Evolutionary conservation across 2,888 invertebrate genomes (phyloP), one percentile per base, ranked within the genome.

Genomic region (Bugulina stolonifera): DNA sequence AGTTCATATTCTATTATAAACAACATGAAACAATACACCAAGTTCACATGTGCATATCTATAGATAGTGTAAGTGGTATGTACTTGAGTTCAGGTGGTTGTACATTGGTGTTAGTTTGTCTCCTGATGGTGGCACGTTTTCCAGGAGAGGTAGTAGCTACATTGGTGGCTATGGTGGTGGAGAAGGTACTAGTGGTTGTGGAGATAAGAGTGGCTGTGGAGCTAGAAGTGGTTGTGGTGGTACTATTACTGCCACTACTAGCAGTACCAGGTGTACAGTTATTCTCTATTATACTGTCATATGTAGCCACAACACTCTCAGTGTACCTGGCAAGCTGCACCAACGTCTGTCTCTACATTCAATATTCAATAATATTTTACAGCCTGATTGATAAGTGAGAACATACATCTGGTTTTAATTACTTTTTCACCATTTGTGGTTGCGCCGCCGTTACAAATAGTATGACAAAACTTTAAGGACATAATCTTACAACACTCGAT

Each of bases 321-420:
- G 27, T 32, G 18, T 27, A 25, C n/a, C 64, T 64, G 64, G 27
- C 64, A 22, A 64, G 64, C 34, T 64, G 64, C 34, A 64, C 34
- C 18, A 64, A 27, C 1, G 64, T 64, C 29, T 64, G 32, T 27
- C 64, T 64, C 64, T 64, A 32, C n/a, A 43, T n/a, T n/a, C n/a
- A n/a, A n/a, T n/a, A n/a, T n/a, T n/a, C n/a, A n/a, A n/a, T n/a
- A n/a, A n/a, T n/a, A n/a, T n/a, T n/a, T n/a, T n/a, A n/a, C n/a
- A n/a, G n/a, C n/a, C n/a, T n/a, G n/a, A n/a, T n/a, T n/a, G n/a
- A n/a, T n/a, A n/a, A n/a, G n/a, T n/a, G n/a, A n/a, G n/a, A n/a
- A n/a, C n/a, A n/a, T n/a, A n/a, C n/a, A 10, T 43, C 43, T 43
- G 43, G 5, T 43, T 10, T 43, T 43, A 43, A 43, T 43, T 5